These are phyloP conservation scores for Aphelenchoides fujianensis DNA, from an alignment of 1,140 invertebrate genomes.

Conservation along the genomic window DNA sequence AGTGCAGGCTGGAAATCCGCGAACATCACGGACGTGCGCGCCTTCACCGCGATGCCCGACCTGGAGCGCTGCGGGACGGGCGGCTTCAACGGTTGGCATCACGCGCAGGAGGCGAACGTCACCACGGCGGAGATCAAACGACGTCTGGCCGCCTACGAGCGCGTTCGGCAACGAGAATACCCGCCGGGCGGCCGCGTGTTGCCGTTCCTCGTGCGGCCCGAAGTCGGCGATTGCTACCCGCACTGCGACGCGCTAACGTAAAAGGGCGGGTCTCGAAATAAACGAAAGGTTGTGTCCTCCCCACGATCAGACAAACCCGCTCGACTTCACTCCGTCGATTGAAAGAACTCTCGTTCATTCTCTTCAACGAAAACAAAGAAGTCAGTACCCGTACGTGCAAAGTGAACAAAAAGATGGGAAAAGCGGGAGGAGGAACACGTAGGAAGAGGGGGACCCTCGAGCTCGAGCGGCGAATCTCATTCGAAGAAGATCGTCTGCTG, in stretches of 20 bases:
- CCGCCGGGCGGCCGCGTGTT: constrained; percentile 41
- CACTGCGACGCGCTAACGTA: constrained; percentile 33
- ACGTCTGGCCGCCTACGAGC: constrained; percentile 34
- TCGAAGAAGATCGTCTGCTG: too few relatives aligned
- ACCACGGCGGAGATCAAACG: constrained; percentile 24
- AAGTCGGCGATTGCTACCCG: constrained; percentile 44
- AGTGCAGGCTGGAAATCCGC: constrained; percentile 11
- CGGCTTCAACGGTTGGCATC: constrained; percentile 35
- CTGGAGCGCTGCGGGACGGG: constrained; percentile 32
- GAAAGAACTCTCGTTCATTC: too few relatives aligned
- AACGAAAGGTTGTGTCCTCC: too few relatives aligned
- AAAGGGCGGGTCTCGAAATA: too few relatives aligned
- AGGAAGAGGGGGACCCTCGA: too few relatives aligned
- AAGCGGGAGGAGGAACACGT: too few relatives aligned
- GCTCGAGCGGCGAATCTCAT: too few relatives aligned
- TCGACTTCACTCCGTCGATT: too few relatives aligned
- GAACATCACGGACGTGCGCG: constrained; percentile 4
- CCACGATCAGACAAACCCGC: too few relatives aligned
- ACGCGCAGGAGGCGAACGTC: constrained; percentile 13
- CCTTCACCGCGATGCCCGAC: constrained; percentile 36
- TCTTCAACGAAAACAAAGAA: too few relatives aligned
- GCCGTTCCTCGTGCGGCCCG: constrained; percentile 34
- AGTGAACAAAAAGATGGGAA: too few relatives aligned
- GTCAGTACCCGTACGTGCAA: too few relatives aligned
- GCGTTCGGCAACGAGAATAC: constrained; percentile 28